These are phyloP conservation scores for Zaprionus tsacasi DNA, from an alignment of 1,140 invertebrate genomes.

Conservation along the genomic window DNA sequence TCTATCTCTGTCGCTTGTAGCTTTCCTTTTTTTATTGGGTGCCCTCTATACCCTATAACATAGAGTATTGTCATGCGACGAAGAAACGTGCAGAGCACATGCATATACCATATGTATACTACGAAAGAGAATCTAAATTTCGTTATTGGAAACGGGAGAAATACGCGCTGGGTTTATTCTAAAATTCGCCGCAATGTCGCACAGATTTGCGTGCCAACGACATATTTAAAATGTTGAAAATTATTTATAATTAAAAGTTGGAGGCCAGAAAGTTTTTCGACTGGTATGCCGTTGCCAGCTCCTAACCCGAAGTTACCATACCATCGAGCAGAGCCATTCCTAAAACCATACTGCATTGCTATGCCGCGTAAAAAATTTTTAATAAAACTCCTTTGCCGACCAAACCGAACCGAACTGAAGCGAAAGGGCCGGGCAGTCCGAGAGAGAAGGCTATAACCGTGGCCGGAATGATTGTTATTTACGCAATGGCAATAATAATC, in stretches of 20 bases:
- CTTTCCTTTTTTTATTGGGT: conserved; percentile 17
- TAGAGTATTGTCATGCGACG: not conserved
- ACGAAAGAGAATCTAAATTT: not conserved
- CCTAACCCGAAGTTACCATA: too few species aligned
- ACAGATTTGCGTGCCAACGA: conserved; percentile 81
- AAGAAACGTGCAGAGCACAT: too few species aligned
- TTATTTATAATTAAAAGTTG: conserved; percentile 82
- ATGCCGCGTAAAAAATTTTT: conserved; percentile 58
- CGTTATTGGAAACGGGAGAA: not conserved
- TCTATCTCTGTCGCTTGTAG: conserved; percentile 4
- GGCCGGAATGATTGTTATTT: conserved; percentile 80
- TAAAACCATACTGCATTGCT: conserved; percentile 2
- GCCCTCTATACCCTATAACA: conserved; percentile 6
- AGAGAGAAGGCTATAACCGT: conserved; percentile 27
- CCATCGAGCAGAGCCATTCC: not conserved
- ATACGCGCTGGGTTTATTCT: conserved; percentile 34
- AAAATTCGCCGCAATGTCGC: conserved; percentile 63
- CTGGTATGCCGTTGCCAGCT: conserved; percentile 36
- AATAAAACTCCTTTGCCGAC: conserved; percentile 65
- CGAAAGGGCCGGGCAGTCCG: conserved; percentile 10
- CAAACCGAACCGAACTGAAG: not conserved
- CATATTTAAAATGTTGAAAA: conserved; percentile 82
- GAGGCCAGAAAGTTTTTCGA: conserved; percentile 75
- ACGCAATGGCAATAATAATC: conserved; percentile 82
- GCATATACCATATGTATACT: not conserved